Conservation (phyloP, 2,888 invertebrate genomes). For the Eristalis tenax region DNA sequence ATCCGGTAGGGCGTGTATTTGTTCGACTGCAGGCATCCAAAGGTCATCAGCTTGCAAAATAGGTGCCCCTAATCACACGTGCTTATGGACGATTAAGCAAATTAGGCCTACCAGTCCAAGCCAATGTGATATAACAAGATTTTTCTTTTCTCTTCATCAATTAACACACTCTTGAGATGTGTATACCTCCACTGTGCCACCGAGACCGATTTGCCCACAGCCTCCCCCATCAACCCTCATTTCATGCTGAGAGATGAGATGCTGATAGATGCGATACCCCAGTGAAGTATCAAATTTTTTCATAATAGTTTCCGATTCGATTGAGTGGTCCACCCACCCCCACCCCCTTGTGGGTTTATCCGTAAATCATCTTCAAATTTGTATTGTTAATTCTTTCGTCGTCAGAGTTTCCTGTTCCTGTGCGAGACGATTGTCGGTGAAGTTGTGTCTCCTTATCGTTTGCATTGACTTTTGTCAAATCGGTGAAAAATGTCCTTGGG, state of each 20-base stretch:
- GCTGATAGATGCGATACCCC: not conserved
- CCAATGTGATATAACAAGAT: not conserved
- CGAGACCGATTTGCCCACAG: not conserved
- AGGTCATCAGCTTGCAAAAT: not conserved
- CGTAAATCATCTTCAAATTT: not conserved
- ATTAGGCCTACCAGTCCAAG: not conserved
- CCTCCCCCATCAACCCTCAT: not conserved
- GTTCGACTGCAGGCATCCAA: not conserved
- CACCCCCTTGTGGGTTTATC: not conserved
- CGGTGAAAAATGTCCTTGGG: not conserved
- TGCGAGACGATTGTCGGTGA: not conserved
- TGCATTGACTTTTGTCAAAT: not conserved
- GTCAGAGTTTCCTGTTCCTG: not conserved
- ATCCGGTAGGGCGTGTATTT: not conserved
- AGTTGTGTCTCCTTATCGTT: too few relatives aligned
- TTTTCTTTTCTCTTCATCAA: not conserved
- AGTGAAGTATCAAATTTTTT: not conserved
- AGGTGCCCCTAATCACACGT: not conserved
- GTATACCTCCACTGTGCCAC: not conserved
- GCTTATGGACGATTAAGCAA: not conserved
- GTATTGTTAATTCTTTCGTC: too few relatives aligned
- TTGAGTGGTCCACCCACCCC: not conserved
- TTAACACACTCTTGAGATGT: not conserved
- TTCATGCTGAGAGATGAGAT: not conserved
- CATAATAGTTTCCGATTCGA: not conserved